Conservation (phyloP, 2,113 vertebrate species). For the Anolis sagrei region DNA sequence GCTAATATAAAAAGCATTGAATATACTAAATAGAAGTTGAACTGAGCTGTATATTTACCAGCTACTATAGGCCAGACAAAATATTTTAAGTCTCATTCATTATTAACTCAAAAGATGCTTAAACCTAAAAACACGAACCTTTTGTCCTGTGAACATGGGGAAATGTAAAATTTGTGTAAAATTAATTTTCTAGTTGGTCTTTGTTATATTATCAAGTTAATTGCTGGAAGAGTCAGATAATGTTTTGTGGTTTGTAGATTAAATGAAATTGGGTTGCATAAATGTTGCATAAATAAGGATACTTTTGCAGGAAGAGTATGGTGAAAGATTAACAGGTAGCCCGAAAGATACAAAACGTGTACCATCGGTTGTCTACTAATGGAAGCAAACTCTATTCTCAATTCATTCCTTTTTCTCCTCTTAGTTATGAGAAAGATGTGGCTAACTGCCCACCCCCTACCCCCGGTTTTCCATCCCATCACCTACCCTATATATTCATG, state of each 20-base stretch:
- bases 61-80: conserved; percentile 36
- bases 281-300: neutral
- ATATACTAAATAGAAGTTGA: conserved; percentile 24
- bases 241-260: neutral
- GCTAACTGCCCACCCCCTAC: neutral
- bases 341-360: neutral
- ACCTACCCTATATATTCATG: no score
- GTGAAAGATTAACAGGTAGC: neutral
- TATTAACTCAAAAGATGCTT: neutral
- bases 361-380: fast-evolving
- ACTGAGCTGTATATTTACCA: conserved; percentile 59
- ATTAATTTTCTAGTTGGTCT: neutral
- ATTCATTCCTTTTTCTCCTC: conserved; percentile 12
- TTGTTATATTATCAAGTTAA: neutral
- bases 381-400: fast-evolving
- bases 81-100: neutral
- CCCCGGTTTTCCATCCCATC: neutral
- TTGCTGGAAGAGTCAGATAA: neutral
- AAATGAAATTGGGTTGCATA: neutral
- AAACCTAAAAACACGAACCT: neutral
- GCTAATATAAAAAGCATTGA: conserved; percentile 44
- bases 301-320: neutral
- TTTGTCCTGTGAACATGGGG: neutral
- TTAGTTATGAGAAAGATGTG: neutral
- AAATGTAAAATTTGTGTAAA: neutral